phyloP scores from a whole-genome alignment of 2,888 invertebrate species.

The Nymphalis urticae region DNA sequence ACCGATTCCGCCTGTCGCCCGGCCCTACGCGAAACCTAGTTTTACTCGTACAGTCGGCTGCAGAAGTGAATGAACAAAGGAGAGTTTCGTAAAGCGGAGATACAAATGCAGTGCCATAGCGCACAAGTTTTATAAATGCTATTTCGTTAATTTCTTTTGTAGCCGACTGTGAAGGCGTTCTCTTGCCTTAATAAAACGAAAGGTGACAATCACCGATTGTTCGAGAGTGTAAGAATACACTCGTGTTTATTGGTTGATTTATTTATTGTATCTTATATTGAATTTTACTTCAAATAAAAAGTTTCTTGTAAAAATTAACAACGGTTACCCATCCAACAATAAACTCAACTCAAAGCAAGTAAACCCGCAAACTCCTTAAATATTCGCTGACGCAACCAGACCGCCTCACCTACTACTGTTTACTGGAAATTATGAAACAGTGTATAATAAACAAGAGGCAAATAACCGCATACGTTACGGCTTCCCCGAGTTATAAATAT shows the following conservation, averaged over 20 bases:
- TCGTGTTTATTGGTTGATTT: not conserved
- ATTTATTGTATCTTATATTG: not conserved
- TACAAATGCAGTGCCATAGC: not conserved
- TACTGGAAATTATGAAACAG: slow-evolving; percentile 4
- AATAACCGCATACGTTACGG: slow-evolving; percentile 4
- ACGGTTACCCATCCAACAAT: not conserved
- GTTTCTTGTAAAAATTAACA: not conserved
- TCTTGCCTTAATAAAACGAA: slow-evolving; percentile 9
- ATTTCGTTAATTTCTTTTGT: slow-evolving; percentile 8
- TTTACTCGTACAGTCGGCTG: slow-evolving; percentile 19
- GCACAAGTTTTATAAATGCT: not conserved
- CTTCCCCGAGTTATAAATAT: slow-evolving; percentile 4
- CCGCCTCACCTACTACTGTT: not conserved
- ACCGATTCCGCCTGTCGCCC: slow-evolving; percentile 37
- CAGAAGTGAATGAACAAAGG: slow-evolving; percentile 7
- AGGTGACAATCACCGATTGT: slow-evolving; percentile 15
- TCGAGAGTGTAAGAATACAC: not conserved
- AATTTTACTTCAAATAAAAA: too few species aligned
- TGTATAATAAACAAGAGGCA: not conserved
- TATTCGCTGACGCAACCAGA: slow-evolving; percentile 3
- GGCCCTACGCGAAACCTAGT: slow-evolving; percentile 32
- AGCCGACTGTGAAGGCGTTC: slow-evolving; percentile 12
- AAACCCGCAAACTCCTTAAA: slow-evolving; percentile 1
- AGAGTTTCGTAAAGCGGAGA: not conserved
- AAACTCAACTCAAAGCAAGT: not conserved